phyloP scores from a whole-genome alignment of 2,797 vertebrate genomes.

The Spondyliosoma cantharus region DNA sequence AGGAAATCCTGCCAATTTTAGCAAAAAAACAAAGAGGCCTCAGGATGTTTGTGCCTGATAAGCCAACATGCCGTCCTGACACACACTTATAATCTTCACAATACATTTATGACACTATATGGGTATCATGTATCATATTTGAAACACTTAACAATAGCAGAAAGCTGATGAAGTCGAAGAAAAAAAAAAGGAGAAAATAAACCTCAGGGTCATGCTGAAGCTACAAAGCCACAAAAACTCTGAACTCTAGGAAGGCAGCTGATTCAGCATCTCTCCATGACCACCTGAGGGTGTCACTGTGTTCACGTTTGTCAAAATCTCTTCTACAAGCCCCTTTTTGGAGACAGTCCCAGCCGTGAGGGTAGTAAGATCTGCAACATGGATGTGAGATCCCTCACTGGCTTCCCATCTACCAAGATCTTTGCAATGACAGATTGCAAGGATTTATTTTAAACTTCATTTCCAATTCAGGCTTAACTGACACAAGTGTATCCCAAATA shows the following conservation, averaged over 20 bases:
- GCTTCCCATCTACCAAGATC: neutral
- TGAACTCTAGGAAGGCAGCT: neutral
- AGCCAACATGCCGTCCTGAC: too few relatives aligned
- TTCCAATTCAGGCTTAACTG: neutral
- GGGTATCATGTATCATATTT: neutral
- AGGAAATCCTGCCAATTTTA: conserved; percentile 15
- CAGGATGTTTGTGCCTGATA: neutral
- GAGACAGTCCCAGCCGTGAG: neutral
- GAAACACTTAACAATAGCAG: neutral
- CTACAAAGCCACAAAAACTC: neutral
- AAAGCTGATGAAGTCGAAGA: neutral
- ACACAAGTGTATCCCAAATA: neutral
- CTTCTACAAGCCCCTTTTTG: neutral
- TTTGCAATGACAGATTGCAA: neutral
- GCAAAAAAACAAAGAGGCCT: neutral
- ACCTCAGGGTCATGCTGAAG: neutral
- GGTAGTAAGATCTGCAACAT: neutral
- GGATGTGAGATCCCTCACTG: neutral
- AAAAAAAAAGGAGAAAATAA: neutral
- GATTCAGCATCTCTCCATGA: neutral
- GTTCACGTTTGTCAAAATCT: conserved; percentile 6
- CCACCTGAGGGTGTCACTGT: conserved; percentile 31
- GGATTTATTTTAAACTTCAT: too few relatives aligned
- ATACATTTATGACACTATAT: neutral
- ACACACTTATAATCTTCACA: neutral